Percentiles rank a stretch among this genome's conserved stretches.
Evolutionary conservation across 1,140 invertebrate genomes (phyloP).

Genomic region (Lordiphosa stackelbergi): DNA sequence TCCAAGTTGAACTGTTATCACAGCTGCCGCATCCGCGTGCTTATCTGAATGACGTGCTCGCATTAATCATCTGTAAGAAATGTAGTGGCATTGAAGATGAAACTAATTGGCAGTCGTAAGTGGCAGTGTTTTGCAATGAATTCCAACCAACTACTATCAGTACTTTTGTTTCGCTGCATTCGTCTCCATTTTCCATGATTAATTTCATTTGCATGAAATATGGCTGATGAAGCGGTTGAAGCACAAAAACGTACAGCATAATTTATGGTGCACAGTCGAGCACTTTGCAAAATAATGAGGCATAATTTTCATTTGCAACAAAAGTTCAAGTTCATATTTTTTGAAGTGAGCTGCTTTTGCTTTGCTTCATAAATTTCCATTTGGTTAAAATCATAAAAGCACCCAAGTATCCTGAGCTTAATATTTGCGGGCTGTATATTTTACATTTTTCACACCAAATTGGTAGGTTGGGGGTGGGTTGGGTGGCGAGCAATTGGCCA

Average conservation of each 20-base stretch:
- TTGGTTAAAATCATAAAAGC: slow-evolving; percentile 45
- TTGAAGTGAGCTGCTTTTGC: slow-evolving; percentile 26
- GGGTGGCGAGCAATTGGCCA: slow-evolving; percentile 27
- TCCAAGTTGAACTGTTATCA: slow-evolving; percentile 29
- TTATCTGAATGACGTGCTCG: slow-evolving; percentile 28
- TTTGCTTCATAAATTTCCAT: slow-evolving; percentile 69
- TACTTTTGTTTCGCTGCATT: slow-evolving; percentile 31
- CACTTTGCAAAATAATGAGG: slow-evolving; percentile 50
- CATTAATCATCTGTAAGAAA: slow-evolving; percentile 37
- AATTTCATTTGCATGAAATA: slow-evolving; percentile 22
- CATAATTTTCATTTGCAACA: slow-evolving; percentile 63
- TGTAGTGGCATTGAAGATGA: slow-evolving; percentile 7
- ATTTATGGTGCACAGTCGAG: slow-evolving; percentile 37
- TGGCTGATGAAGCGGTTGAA: not conserved
- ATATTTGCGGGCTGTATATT: slow-evolving; percentile 36
- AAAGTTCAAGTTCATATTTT: slow-evolving; percentile 53
- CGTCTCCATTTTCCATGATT: slow-evolving; percentile 18
- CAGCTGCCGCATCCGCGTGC: slow-evolving; percentile 13
- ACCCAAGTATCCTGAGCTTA: slow-evolving; percentile 38
- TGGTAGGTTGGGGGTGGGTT: not conserved
- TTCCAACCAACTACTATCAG: slow-evolving; percentile 11
- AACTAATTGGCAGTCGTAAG: slow-evolving; percentile 14
- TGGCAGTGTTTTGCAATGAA: not conserved
- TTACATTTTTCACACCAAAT: slow-evolving; percentile 46
- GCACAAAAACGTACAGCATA: slow-evolving; percentile 12